Base-by-base conservation (phyloP, 2,888 invertebrate genomes). In the Erebia ligea region DNA sequence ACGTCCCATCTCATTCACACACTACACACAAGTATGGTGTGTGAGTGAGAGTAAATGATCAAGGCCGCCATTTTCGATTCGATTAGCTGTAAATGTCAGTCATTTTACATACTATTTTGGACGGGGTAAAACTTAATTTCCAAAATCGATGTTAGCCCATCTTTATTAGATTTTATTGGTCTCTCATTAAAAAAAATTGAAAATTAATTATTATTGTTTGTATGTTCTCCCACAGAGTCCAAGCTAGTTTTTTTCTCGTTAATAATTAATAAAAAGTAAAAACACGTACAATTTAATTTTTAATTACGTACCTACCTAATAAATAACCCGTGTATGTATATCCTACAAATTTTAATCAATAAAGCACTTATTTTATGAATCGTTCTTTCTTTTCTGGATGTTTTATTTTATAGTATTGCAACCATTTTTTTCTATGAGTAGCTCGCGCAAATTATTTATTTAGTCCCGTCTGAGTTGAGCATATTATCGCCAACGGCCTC, bases 281-380 rank as follows among this genome's bases (percentile, higher is more conserved):
- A 82, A 82, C 84, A 82, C 84, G 82, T 87, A 86, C 84, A 83
- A 83, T 84, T 83, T 82, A 79, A 82, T 86, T 83, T 82, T 81
- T 84, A 84, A 85, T 85, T 84, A 85, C 86, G 85, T 88, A 87
- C 83, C 66, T 88, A 87, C 83, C 66, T 66, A 21, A 34, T 59
- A 48, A 45, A 50, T 67, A 48, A 62, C 58, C 82, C 84, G 82
- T 84, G 81, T 79, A 83, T 84, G 82, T 84, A 81, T 79, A 83
- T 86, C 83, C 85, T 86, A 87, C 84, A 86, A 88, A 88, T 88
- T 84, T 86, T 87, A 90, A 90, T 90, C 89, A 92, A 90, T 90
- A 90, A 91, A 92, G 89, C 92, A 92, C 92, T 91, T 91, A 92
- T 90, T 92, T 92, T 91, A 90, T 86, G 90, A 89, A 89, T 83